Conservation (phyloP, 1,140 invertebrate species). For the Neoseiulus cucumeris region DNA sequence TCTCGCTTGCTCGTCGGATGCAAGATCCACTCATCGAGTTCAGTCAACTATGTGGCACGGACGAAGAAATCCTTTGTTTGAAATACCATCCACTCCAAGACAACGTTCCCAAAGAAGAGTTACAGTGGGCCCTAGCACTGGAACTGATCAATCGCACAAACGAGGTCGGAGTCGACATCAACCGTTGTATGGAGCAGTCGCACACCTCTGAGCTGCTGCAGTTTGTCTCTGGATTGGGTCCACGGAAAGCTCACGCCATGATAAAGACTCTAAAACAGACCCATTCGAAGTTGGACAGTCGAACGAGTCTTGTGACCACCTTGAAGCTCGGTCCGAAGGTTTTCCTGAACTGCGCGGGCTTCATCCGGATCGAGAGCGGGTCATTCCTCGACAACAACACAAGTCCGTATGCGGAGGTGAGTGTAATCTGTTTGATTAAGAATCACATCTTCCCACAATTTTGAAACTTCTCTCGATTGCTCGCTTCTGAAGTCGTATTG, state of each 20-base stretch:
- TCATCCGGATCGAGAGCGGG: conserved; percentile 94
- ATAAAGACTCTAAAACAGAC: conserved; percentile 60
- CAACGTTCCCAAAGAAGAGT: conserved; percentile 58
- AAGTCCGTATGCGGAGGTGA: background rate
- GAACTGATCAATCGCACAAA: conserved; percentile 86
- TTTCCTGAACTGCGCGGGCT: conserved; percentile 96
- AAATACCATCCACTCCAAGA: conserved; percentile 74
- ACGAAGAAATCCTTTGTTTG: conserved; percentile 87
- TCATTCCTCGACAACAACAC: conserved; percentile 57
- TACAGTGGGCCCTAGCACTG: conserved; percentile 58
- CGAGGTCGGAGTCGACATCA: conserved; percentile 97
- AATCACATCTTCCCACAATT: background rate
- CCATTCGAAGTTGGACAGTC: conserved; percentile 75
- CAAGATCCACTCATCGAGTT: conserved; percentile 93
- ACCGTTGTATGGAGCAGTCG: conserved; percentile 63
- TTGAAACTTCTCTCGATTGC: background rate
- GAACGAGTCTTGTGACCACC: conserved; percentile 78
- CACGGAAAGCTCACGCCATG: conserved; percentile 50
- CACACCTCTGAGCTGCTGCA: conserved; percentile 79
- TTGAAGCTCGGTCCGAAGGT: conserved; percentile 96
- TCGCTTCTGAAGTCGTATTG: background rate
- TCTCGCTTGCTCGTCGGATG: conserved; percentile 70
- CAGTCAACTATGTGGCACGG: conserved; percentile 75
- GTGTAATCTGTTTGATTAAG: no score
- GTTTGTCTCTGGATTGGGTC: conserved; percentile 91